phyloP scores from a whole-genome alignment of 2,888 invertebrate genomes.

The Zootermopsis nevadensis region DNA sequence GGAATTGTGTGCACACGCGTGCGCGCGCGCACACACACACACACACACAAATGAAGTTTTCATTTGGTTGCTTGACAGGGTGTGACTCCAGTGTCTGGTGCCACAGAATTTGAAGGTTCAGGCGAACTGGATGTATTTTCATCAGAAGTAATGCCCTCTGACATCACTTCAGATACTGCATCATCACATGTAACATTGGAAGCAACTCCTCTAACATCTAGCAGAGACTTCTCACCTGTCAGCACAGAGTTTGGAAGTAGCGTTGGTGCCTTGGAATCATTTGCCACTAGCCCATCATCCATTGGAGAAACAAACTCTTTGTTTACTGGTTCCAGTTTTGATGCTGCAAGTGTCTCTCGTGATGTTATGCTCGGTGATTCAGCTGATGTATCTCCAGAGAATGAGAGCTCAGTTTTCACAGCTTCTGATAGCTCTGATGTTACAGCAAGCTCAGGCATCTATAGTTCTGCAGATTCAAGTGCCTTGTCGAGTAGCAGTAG shows the following conservation, averaged over 20 bases:
- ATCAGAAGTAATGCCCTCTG: not conserved
- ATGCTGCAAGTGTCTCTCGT: slow-evolving; percentile 58
- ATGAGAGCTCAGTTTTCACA: slow-evolving; percentile 3
- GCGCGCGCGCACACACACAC: no score
- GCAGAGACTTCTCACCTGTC: slow-evolving; percentile 14
- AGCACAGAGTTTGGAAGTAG: slow-evolving; percentile 30
- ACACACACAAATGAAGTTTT: no score
- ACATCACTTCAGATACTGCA: not conserved
- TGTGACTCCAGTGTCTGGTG: slow-evolving; percentile 25
- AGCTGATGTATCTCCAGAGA: slow-evolving; percentile 55
- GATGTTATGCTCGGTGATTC: slow-evolving; percentile 68
- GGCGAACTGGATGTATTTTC: slow-evolving; percentile 36
- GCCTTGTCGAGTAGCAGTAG: not conserved
- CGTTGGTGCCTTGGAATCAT: not conserved
- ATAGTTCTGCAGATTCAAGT: slow-evolving; percentile 26
- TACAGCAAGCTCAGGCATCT: not conserved
- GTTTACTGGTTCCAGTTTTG: slow-evolving; percentile 57
- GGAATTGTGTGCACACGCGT: no score
- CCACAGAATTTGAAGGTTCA: slow-evolving; percentile 45
- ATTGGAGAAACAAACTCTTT: slow-evolving; percentile 8
- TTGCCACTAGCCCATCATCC: slow-evolving; percentile 17
- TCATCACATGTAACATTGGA: slow-evolving; percentile 38
- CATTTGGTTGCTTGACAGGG: slow-evolving; percentile 20
- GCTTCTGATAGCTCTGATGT: slow-evolving; percentile 8
- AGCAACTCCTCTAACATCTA: slow-evolving; percentile 7